Base-by-base conservation (phyloP, 2,888 invertebrate genomes). In the Netelia melanura region DNA sequence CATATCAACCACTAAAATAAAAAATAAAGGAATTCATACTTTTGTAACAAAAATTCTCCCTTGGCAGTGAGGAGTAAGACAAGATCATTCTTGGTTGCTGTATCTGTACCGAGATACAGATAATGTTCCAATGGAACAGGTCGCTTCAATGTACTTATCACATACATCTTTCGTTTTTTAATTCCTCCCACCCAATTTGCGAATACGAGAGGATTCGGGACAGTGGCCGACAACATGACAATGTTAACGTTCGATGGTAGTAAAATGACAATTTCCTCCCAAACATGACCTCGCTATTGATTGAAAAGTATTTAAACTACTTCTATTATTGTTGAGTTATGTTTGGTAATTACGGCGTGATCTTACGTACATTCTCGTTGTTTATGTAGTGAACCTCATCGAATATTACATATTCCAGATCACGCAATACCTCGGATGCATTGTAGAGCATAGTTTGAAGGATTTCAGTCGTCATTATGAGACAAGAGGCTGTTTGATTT, bases 401-500 rank as follows among this genome's bases (percentile, higher is more conserved):
- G 93, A 99, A 99, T 90, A 99, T 98, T 2, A 99, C 99, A 95
- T 98, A 99, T 93, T 99, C 99, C 77, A 99, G 95, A 94, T 99
- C 99, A 64, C 99, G 96, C 0, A 99, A 97, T 76, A 98, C 97
- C 91, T 99, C 99, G 85, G 97, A 97, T 9, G 98, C 98, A 82
- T 98, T 98, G 92, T 98, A 99, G 14, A 99, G 94, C 99, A 99
- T 99, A 0, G 98, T 98, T 86, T 98, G 96, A 38, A 99, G 94
- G 91, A 99, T 99, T 95, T 99, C 99, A 0, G 99, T 99, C 0
- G 99, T 99, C 99, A 99, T 99, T 76, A 99, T 99, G 0, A 99
- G 96, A 92, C 99, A 99, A 0, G 98, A 96, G 0, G 99, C 99
- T 0, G 97, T 97, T 11, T 97, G 97, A 93, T 99, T 98, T 78